A percentile compares a stretch with the other conserved stretches of the same genome.
Conservation (phyloP, 1,140 invertebrate genomes). For the Drosophila tropicalis region DNA sequence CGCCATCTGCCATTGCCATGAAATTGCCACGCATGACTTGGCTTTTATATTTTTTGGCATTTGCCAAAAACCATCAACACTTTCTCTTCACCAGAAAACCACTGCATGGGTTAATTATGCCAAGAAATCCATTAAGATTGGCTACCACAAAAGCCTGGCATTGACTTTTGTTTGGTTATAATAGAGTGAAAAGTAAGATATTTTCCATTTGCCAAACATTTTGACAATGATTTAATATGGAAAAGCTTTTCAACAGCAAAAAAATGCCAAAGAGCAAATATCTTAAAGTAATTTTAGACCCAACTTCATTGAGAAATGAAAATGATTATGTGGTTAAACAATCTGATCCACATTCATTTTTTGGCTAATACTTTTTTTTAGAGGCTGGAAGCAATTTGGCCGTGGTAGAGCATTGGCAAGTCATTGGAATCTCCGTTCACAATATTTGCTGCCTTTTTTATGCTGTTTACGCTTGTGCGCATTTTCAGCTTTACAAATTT, state of each 20-base stretch:
- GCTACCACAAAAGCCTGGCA: constrained; percentile 37
- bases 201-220: constrained; percentile 20
- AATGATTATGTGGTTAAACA: neutral
- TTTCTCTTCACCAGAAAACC: constrained; percentile 32
- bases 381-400: neutral
- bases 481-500: constrained; percentile 62
- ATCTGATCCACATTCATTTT: neutral
- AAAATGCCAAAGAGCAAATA: neutral
- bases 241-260: neutral
- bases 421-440: neutral
- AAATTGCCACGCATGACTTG: constrained; percentile 74
- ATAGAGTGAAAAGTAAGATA: constrained; percentile 19
- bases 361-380: neutral
- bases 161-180: constrained; percentile 54
- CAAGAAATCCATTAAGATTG: constrained; percentile 71
- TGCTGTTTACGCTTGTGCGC: constrained; percentile 74
- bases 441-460: constrained; percentile 38
- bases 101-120: constrained; percentile 69
- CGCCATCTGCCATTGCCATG: constrained; percentile 58
- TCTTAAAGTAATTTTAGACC: neutral
- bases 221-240: constrained; percentile 13
- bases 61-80: constrained; percentile 65
- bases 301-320: neutral
- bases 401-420: constrained; percentile 41
- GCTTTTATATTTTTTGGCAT: constrained; percentile 67